Evolutionary conservation across 30 jellyfish, hydroid and myxozoan genomes (phyloP).

Genomic region (Pseudorhiza aurosa): DNA sequence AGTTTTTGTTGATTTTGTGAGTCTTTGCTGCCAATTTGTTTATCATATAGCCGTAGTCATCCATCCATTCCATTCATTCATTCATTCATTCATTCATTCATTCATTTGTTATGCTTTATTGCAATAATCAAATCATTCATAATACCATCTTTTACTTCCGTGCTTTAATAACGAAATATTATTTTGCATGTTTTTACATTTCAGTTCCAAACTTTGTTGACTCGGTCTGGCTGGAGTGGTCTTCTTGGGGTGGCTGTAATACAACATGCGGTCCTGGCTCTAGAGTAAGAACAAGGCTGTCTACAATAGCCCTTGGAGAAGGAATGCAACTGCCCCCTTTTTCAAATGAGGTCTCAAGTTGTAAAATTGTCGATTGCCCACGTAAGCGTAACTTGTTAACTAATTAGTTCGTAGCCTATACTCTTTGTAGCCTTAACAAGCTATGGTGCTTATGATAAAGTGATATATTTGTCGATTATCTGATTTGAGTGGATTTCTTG

Average conservation of each 20-base stretch:
- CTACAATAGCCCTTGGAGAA: conserved; percentile 29
- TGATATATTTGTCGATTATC: neutral
- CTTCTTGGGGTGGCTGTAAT: conserved; percentile 16
- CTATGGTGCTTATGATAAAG: too few relatives aligned
- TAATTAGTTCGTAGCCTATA: neutral
- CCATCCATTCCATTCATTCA: too few relatives aligned
- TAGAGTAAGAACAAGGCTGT: conserved; percentile 1
- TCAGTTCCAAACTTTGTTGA: conserved; percentile 38
- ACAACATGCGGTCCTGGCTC: conserved; percentile 39
- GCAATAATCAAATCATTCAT: too few relatives aligned
- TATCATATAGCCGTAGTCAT: too few relatives aligned
- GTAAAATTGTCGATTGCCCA: conserved; percentile 49
- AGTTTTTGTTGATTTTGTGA: too few relatives aligned
- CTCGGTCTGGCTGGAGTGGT: conserved; percentile 41
- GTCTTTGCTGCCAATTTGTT: too few relatives aligned
- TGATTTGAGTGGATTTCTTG: neutral
- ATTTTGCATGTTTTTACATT: neutral
- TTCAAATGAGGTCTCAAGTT: conserved; percentile 8
- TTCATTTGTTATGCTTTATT: too few relatives aligned
- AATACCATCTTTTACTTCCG: too few relatives aligned
- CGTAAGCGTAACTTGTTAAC: too few relatives aligned
- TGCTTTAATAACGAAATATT: too few relatives aligned
- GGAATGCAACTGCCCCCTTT: conserved; percentile 25
- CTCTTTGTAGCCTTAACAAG: neutral
- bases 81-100: neutral